phyloP scores from a whole-genome alignment of 2,113 vertebrate genomes.

The Gavia stellata region DNA sequence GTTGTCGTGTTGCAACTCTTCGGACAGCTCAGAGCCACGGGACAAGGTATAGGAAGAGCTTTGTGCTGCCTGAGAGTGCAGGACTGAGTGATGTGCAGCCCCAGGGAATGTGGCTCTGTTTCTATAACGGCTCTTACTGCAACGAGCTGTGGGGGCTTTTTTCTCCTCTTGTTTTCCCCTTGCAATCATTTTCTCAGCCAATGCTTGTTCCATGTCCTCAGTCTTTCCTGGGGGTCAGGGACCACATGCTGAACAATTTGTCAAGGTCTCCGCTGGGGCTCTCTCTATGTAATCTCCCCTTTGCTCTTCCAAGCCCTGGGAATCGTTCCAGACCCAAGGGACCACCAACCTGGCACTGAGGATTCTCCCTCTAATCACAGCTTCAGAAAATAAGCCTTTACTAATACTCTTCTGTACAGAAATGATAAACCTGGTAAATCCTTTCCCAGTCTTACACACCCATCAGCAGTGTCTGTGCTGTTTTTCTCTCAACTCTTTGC shows the following conservation, averaged over 20 bases:
- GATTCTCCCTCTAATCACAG: neutral
- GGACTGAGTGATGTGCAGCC: neutral
- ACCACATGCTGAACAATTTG: neutral
- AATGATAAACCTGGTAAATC: neutral
- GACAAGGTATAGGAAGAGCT: neutral
- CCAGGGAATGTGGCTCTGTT: accelerated
- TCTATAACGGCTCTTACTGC: neutral
- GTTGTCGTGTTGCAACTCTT: neutral
- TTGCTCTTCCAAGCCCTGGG: neutral
- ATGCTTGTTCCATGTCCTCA: neutral
- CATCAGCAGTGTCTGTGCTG: neutral
- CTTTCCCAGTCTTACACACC: neutral
- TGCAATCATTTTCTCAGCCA: neutral
- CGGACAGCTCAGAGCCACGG: neutral
- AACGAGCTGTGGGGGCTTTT: neutral
- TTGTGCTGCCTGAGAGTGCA: neutral
- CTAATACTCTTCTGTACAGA: neutral
- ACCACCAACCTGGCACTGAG: neutral
- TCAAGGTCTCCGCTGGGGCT: neutral
- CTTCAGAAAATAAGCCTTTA: neutral
- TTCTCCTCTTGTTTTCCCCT: neutral
- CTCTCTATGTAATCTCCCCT: neutral
- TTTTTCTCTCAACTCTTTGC: neutral
- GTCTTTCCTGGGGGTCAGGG: neutral
- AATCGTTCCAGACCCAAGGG: neutral